phyloP scores from a whole-genome alignment of 2,797 vertebrate species.

The Triplophysa bombifrons region DNA sequence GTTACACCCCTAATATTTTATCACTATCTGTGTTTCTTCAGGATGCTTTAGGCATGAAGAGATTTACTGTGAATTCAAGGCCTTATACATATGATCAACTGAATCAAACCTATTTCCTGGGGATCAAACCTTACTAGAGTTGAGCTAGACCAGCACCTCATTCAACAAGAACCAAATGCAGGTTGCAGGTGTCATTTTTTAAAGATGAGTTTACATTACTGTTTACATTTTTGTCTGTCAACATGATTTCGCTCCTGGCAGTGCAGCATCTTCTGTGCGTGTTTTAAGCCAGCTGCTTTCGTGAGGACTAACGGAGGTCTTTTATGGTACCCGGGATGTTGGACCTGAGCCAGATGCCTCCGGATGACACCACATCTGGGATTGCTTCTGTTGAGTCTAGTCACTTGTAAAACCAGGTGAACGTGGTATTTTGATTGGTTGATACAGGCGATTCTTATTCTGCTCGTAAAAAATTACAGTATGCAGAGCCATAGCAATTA shows the following conservation, averaged over 20 bases:
- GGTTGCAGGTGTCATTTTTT: constrained; percentile 28
- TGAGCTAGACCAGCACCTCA: no score
- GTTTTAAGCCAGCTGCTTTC: constrained; percentile 61
- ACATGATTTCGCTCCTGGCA: constrained; percentile 16
- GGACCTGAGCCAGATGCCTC: constrained; percentile 53
- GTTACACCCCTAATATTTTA: neutral
- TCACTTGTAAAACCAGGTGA: constrained; percentile 52
- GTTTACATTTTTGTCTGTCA: constrained; percentile 21
- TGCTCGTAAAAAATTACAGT: constrained; percentile 28
- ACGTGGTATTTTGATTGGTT: constrained; percentile 28
- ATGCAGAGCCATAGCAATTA: constrained; percentile 5
- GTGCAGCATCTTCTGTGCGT: constrained; percentile 56
- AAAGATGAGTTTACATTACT: neutral
- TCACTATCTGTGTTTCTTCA: no score
- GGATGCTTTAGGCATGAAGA: no score
- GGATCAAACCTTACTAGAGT: no score
- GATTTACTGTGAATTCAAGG: neutral
- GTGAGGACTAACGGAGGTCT: constrained; percentile 55
- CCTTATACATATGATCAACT: no score
- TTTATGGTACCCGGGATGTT: constrained; percentile 61
- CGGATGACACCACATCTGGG: constrained; percentile 68
- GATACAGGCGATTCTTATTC: constrained; percentile 6
- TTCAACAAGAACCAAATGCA: neutral
- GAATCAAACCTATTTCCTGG: neutral
- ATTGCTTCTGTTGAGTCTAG: constrained; percentile 56